These are phyloP conservation scores for Lasiurus cinereus DNA, from an alignment of 2,113 vertebrate species.

Conservation along the genomic window DNA sequence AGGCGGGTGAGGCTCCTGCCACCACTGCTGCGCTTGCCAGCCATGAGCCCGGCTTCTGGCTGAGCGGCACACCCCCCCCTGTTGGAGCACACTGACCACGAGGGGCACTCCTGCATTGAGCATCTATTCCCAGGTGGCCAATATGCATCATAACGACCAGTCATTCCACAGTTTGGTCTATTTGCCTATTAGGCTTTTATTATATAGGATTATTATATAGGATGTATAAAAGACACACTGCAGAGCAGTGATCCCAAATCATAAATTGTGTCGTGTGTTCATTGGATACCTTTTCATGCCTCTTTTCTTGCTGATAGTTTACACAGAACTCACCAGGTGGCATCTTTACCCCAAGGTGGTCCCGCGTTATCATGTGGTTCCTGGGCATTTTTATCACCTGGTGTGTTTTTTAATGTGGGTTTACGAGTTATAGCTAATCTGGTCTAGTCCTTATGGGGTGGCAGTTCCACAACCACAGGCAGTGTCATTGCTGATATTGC, in stretches of 20 bases:
- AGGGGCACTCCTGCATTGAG: no score
- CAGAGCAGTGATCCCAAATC: neutral
- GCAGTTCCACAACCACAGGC: neutral
- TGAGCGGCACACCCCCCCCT: no score
- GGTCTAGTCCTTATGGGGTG: neutral
- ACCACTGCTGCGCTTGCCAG: no score
- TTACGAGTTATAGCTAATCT: neutral
- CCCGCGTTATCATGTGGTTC: neutral
- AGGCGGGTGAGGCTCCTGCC: no score
- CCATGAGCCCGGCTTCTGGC: no score
- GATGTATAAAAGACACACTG: neutral
- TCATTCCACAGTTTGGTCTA: no score
- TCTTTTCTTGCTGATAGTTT: neutral
- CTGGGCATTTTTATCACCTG: neutral
- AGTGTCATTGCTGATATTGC: neutral
- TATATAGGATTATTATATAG: neutral
- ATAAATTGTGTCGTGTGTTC: fast-evolving
- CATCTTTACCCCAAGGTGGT: fast-evolving
- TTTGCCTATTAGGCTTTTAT: neutral
- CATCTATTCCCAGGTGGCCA: no score
- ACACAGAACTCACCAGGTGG: neutral
- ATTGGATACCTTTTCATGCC: neutral
- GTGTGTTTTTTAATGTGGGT: neutral
- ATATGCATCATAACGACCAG: no score
- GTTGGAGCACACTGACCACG: no score